Percentiles rank a stretch among this genome's conserved stretches.
These are phyloP conservation scores for Sarcophaga rosellei DNA, from an alignment of 2,888 invertebrate species.

Conservation along the genomic window DNA sequence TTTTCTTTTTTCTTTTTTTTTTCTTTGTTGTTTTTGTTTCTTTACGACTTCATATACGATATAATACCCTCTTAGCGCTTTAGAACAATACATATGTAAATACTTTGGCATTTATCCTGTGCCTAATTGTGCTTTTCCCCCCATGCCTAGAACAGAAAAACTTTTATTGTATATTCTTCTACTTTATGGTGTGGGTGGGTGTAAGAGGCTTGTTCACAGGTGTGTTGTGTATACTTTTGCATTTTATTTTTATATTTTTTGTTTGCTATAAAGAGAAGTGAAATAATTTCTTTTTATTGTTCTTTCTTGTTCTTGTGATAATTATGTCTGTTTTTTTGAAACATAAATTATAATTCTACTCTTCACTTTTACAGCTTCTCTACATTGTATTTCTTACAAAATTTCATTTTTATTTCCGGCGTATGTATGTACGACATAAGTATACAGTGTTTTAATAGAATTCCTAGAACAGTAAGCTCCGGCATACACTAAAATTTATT, in stretches of 20 bases:
- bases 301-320: conserved; percentile 23
- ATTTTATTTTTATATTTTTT: conserved; percentile 2
- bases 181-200: not conserved
- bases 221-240: conserved; percentile 13
- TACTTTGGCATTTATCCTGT: conserved; percentile 30
- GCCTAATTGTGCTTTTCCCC: conserved; percentile 45
- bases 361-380: conserved; percentile 14
- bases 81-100: not conserved
- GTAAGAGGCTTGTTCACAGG: conserved; percentile 51
- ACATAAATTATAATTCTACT: conserved; percentile 60
- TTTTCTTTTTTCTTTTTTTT: not conserved
- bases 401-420: conserved; percentile 18
- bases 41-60: no score
- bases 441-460: conserved; percentile 26
- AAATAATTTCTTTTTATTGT: conserved; percentile 9
- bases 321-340: conserved; percentile 47
- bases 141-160: conserved; percentile 1
- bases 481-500: conserved; percentile 58
- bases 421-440: not conserved
- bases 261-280: not conserved
- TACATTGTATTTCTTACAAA: not conserved
- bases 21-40: no score
- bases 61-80: not conserved
- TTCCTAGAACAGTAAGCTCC: conserved; percentile 36
- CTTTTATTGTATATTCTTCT: not conserved